Percentiles rank a stretch among this genome's conserved stretches.
phyloP scores from a whole-genome alignment of 1,140 invertebrate genomes.

The Alviniconcha marisindica region DNA sequence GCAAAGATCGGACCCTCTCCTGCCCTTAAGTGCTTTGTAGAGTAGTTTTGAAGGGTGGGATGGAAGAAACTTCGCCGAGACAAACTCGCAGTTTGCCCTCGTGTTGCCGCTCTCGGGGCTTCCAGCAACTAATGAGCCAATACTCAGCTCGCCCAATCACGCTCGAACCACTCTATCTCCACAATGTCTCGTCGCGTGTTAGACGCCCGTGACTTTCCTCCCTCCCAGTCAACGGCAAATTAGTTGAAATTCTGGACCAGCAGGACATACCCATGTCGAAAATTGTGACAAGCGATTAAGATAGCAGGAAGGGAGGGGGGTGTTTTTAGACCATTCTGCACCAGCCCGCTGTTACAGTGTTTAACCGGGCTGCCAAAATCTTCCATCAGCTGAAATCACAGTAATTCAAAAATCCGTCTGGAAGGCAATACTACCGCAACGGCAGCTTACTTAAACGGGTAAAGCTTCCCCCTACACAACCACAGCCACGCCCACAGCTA shows the following conservation, averaged over 20 bases:
- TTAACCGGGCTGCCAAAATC: not conserved
- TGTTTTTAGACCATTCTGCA: too few relatives aligned
- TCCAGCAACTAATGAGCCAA: not conserved
- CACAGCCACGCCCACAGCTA: slow-evolving; percentile 32
- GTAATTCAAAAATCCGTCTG: not conserved
- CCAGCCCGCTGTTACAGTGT: not conserved
- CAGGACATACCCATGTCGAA: too few relatives aligned
- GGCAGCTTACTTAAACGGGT: not conserved
- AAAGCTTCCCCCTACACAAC: not conserved
- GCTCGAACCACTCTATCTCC: not conserved
- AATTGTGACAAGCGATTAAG: too few relatives aligned
- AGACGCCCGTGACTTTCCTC: not conserved
- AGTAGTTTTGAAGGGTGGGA: slow-evolving; percentile 9
- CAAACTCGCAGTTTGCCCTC: not conserved
- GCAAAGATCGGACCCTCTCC: not conserved
- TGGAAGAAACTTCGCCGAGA: too few relatives aligned
- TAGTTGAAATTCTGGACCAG: too few relatives aligned
- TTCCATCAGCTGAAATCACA: not conserved
- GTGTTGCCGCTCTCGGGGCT: not conserved
- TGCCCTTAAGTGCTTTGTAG: not conserved
- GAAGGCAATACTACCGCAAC: not conserved
- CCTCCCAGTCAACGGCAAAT: not conserved
- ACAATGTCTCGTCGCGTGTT: not conserved
- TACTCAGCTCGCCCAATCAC: not conserved
- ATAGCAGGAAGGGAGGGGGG: too few relatives aligned